These are phyloP conservation scores for Mesorhabditis spiculigera DNA, from an alignment of 2,888 invertebrate genomes.

Conservation along the genomic window DNA sequence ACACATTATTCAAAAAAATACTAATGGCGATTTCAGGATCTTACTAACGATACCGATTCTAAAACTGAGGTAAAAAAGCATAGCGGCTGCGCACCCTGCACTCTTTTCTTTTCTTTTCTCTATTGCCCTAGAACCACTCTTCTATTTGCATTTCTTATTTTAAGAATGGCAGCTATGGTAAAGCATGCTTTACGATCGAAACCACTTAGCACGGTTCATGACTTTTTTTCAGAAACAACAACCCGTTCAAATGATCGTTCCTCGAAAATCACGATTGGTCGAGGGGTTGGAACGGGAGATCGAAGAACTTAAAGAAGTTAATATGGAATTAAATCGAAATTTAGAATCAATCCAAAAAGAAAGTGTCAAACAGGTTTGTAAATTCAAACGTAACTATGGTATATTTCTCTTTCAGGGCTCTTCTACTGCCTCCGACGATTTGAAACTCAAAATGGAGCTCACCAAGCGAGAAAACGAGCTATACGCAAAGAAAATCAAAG, in stretches of 20 bases:
- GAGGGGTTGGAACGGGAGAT: slow-evolving; percentile 16
- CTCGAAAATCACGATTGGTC: background rate
- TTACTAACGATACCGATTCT: background rate
- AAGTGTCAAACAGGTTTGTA: background rate
- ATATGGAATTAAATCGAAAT: background rate
- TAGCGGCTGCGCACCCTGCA: too few species aligned
- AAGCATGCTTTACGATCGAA: too few species aligned
- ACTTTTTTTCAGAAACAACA: background rate
- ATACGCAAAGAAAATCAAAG: slow-evolving; percentile 53
- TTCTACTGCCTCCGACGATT: slow-evolving; percentile 15
- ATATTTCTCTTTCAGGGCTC: background rate
- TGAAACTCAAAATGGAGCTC: slow-evolving; percentile 38
- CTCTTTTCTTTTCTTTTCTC: too few species aligned
- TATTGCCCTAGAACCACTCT: too few species aligned
- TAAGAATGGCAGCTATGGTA: too few species aligned
- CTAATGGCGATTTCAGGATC: background rate
- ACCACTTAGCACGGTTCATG: background rate
- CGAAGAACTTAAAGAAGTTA: slow-evolving; percentile 11
- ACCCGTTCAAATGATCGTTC: slow-evolving; percentile 6
- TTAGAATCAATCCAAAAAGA: background rate
- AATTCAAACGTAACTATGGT: too few species aligned
- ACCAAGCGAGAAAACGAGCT: slow-evolving; percentile 44
- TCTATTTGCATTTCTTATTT: too few species aligned
- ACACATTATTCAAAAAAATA: too few species aligned
- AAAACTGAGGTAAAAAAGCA: background rate